A percentile compares a stretch with the other conserved stretches of the same genome.
These are phyloP conservation scores for Lepidiolamprologus cunningtoni DNA, from an alignment of 2,113 vertebrate species.

Conservation along the genomic window DNA sequence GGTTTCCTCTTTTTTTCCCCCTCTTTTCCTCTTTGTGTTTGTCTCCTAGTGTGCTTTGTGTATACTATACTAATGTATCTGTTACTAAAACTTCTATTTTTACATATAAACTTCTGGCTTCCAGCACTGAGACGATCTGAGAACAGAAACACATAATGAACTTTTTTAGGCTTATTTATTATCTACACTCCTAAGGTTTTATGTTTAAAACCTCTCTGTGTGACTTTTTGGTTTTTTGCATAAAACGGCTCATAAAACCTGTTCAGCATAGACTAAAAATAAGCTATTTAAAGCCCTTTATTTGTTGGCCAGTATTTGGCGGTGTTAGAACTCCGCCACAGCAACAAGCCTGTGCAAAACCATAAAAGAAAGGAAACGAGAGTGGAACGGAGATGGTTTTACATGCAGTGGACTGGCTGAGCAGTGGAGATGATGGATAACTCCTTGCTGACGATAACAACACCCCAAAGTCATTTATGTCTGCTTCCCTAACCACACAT, in stretches of 20 bases:
- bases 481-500: constrained; percentile 31
- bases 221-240: neutral
- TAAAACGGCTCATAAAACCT: neutral
- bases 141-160: neutral
- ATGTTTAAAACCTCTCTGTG: neutral
- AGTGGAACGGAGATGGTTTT: neutral
- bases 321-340: neutral
- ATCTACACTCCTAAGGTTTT: neutral
- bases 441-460: constrained; percentile 14
- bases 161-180: neutral
- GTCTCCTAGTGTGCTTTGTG: neutral
- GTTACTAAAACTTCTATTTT: neutral
- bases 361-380: neutral
- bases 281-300: neutral
- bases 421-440: constrained; percentile 32
- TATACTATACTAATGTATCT: neutral
- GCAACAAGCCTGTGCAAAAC: neutral
- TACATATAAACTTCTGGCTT: neutral
- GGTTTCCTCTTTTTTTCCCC: rapidly evolving
- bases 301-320: neutral
- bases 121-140: neutral
- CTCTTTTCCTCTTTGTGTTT: neutral
- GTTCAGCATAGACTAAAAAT: neutral
- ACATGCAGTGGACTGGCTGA: neutral
- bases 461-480: constrained; percentile 25